Conservation (phyloP, 2,888 invertebrate species). For the Lepidocyrtoides sp. region DNA sequence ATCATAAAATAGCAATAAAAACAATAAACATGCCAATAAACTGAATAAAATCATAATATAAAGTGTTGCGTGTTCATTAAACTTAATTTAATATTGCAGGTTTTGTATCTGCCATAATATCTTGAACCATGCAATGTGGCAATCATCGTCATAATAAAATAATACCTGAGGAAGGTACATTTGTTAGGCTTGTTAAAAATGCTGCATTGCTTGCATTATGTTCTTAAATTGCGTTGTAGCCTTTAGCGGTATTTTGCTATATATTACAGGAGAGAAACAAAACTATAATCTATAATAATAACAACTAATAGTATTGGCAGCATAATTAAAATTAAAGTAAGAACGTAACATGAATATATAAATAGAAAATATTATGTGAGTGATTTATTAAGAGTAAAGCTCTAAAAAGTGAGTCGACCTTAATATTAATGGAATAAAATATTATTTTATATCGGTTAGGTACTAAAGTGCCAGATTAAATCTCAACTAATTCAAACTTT, state of each 20-base stretch:
- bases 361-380: conserved; percentile 13
- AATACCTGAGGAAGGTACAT: background rate
- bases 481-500: conserved; percentile 55
- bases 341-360: conserved; percentile 21
- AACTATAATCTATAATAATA: background rate
- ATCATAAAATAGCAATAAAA: too few species aligned
- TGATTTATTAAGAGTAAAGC: conserved; percentile 40
- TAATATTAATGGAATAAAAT: background rate
- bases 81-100: too few species aligned
- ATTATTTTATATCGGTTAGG: conserved; percentile 23
- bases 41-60: too few species aligned
- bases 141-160: too few species aligned
- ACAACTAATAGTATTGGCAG: conserved; percentile 30
- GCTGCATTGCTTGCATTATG: background rate
- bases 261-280: conserved; percentile 17
- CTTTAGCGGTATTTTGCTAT: conserved; percentile 36
- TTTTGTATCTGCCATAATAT: conserved; percentile 15
- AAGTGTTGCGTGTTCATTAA: too few species aligned
- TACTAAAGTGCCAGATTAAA: conserved; percentile 43
- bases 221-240: conserved; percentile 33
- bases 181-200: too few species aligned
- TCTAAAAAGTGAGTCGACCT: conserved; percentile 47
- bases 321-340: conserved; percentile 9
- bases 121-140: background rate
- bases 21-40: too few species aligned